These are phyloP conservation scores for Equus quagga DNA, from an alignment of 2,113 vertebrate species.

Conservation along the genomic window DNA sequence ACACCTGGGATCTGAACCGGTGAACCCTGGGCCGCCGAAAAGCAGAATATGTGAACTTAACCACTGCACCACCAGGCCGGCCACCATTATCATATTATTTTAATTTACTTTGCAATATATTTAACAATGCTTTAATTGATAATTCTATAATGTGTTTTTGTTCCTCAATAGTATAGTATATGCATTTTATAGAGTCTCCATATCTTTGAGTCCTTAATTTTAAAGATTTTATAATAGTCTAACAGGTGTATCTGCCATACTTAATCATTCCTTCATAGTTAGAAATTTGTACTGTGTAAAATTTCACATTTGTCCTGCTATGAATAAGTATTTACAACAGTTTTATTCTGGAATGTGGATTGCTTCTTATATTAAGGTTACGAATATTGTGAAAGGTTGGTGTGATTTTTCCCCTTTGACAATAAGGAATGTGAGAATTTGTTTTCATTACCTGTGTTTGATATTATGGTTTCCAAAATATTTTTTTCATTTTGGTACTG, in stretches of 20 bases:
- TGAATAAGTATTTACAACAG: too few species aligned
- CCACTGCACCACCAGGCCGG: too few species aligned
- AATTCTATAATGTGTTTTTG: not conserved
- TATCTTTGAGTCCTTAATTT: not conserved
- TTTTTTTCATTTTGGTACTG: not conserved
- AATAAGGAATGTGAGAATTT: not conserved
- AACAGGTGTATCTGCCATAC: not conserved
- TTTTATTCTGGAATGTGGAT: too few species aligned
- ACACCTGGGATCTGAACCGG: too few species aligned
- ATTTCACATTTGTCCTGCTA: not conserved
- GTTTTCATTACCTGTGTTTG: not conserved
- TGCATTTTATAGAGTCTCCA: not conserved
- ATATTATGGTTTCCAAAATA: not conserved
- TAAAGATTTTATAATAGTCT: not conserved
- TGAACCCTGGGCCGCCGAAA: too few species aligned
- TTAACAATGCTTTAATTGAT: not conserved
- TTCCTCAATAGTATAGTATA: not conserved
- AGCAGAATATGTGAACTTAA: too few species aligned
- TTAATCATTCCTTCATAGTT: not conserved
- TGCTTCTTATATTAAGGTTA: not conserved
- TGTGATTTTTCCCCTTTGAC: not conserved
- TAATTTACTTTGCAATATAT: not conserved
- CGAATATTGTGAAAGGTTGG: not conserved
- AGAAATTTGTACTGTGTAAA: not conserved
- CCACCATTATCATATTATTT: not conserved